Evolutionary conservation across 2,113 vertebrate genomes (phyloP), one percentile per base, ranked within the genome.

Genomic region (Mus spicilegus): DNA sequence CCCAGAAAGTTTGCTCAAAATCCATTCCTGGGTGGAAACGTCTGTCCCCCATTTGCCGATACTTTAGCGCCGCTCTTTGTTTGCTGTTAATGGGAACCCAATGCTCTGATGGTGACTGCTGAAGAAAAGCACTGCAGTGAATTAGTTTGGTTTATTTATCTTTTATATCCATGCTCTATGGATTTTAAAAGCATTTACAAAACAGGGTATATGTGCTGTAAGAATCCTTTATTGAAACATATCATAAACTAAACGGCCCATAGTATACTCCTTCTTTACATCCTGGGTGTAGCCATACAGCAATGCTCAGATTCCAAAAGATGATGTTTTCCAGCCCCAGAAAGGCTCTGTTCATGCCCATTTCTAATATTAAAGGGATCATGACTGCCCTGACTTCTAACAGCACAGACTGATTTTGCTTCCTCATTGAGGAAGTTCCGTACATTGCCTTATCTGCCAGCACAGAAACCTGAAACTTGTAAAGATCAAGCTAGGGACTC

Each of bases 181-280:
- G 30, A 56, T 85, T 94, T 69, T 89, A 75, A 85, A 92, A 88
- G 49, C 87, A 76, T 81, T 82, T 94, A 54, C 20, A 90, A 82
- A 72, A 72, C 22, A 80, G 54, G 36, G 17, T 33, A 81, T 7
- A 61, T 42, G 20, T 75, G 49, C 7, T 69, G 69, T 58, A 65
- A 93, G 88, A 73, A 3, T 7, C 22, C 85, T 89, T 26, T 46
- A 67, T 24, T 75, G 13, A 96, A 89, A 93, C 4, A 4, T 51
- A 73, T 89, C 26, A 61, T 54, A 33, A 46, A 77, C 39, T 82
- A 96, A 92, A 92, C 85, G n/a, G 51, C 12, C 78, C 4, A 24
- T 51, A 61, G 51, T 14, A 19, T 56, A 88, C 36, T 46, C 46
- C 94, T 94, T 51, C 49, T 94, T 95, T 76, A 78, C 10, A 93